Percentiles rank a stretch among this genome's conserved stretches.
These are phyloP conservation scores for Phytoseiulus persimilis DNA, from an alignment of 2,888 invertebrate genomes.

Conservation along the genomic window DNA sequence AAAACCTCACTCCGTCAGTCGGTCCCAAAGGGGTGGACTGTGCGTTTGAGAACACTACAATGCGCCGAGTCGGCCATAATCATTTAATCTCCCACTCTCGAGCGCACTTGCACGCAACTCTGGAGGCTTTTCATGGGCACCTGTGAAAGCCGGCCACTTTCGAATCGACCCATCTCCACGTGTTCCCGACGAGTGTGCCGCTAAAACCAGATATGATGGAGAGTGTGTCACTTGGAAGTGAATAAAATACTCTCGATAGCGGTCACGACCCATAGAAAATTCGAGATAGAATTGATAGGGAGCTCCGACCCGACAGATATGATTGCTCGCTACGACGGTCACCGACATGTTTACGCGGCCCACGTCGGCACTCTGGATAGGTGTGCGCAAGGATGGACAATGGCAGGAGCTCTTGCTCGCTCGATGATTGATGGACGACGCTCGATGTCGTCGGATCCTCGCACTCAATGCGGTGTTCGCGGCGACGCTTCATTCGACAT, in stretches of 20 bases:
- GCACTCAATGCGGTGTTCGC: background rate
- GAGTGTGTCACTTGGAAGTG: too few species aligned
- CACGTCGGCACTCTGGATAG: background rate
- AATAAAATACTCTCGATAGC: too few species aligned
- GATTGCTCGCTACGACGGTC: background rate
- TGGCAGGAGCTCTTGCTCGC: background rate
- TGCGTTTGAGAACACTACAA: background rate
- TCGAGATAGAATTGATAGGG: background rate
- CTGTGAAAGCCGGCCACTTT: background rate
- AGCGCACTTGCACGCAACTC: background rate
- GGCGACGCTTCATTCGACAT: background rate
- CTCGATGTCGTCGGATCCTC: background rate
- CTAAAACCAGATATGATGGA: too few species aligned
- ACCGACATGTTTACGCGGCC: background rate
- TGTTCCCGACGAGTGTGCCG: too few species aligned
- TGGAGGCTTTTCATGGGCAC: background rate
- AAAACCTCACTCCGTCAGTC: background rate
- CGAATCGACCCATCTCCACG: background rate
- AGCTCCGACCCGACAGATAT: background rate
- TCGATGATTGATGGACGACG: background rate
- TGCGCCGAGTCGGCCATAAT: background rate
- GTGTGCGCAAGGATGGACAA: background rate
- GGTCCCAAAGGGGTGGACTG: background rate
- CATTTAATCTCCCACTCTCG: background rate
- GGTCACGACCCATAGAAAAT: background rate